Evolutionary conservation across 2,113 vertebrate species (phyloP).

Genomic region (Spermophilus dauricus): DNA sequence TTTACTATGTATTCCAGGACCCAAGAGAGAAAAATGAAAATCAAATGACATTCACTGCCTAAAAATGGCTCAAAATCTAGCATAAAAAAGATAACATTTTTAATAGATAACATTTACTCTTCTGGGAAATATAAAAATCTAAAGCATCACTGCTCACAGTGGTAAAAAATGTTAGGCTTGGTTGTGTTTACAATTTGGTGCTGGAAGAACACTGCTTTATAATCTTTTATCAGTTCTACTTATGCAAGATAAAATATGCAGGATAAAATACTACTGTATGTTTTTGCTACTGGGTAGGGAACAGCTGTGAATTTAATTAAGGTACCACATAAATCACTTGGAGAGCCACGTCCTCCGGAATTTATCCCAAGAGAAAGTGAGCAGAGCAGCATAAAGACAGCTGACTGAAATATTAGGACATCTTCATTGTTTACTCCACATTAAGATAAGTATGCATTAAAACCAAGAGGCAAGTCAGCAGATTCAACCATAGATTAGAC

Average conservation of each 20-base stretch:
- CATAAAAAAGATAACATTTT: not conserved
- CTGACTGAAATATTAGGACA: not conserved
- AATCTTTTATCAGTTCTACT: not conserved
- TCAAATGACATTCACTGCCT: not conserved
- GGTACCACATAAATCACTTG: not conserved
- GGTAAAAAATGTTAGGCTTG: constrained; percentile 33
- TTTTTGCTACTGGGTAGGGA: not conserved
- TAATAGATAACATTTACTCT: not conserved
- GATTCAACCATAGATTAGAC: not conserved
- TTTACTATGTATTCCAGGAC: not conserved
- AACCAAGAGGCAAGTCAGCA: not conserved
- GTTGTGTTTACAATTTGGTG: not conserved
- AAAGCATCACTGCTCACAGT: not conserved
- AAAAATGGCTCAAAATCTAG: constrained; percentile 15
- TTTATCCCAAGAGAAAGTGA: constrained; percentile 1
- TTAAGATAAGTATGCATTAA: not conserved
- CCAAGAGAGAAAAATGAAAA: constrained; percentile 27
- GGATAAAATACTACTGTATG: not conserved
- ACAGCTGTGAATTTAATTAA: constrained; percentile 12
- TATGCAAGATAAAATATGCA: not conserved
- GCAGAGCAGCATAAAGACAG: not conserved
- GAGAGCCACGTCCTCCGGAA: not conserved
- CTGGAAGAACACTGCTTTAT: not conserved
- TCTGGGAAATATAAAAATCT: constrained; percentile 38
- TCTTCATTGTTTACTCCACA: not conserved